Base-by-base conservation (phyloP, 2,888 invertebrate species). In the Rhingia rostrata region DNA sequence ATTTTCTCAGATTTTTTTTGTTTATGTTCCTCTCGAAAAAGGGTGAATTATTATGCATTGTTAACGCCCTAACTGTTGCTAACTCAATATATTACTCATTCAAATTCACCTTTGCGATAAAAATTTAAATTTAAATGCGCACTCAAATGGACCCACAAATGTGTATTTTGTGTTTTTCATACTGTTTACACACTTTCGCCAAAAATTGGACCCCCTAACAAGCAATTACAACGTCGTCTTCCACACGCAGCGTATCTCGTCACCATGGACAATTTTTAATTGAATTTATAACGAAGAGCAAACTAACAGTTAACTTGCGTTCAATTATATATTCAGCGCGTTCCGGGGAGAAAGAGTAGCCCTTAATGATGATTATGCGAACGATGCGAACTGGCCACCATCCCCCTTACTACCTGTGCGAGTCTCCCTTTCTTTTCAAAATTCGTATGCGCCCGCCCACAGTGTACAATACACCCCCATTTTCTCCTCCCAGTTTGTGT, bases 201-300 rank as follows among this genome's bases (percentile, higher is more conserved):
- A 41, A 9, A 60, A 66, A 61, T 56, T 32, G 51, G 41, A 63
- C 66, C 51, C 39, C 30, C 58, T 41, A 51, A 56, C 63, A 45
- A 63, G 35, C 33, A 51, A 60, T 35, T 45, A 67, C 47, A 43
- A 37, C 45, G 22, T 35, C 22, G 12, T 33, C 30, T 30, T 9
- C 53, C 54, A 56, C 45, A 51, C 41, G 22, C 22, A n/a, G 39
- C 30, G 4, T 32, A 45, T 33, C 56, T 56, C 75, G 58, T 74
- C 84, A 79, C 82, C 60, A 84, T 74, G 82, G 86, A 82, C 66
- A 58, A 82, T 85, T 58, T 88, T 88, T 88, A 88, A 88, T 88
- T 88, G 88, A 87, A 88, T 88, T 87, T 87, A 87, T 87, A 87
- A 88, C 87, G 87, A 87, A 87, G 86, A 82, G 70, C 80, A 75